Evolutionary conservation across 2,888 invertebrate species (phyloP).

Genomic region (Dioctria rufipes): DNA sequence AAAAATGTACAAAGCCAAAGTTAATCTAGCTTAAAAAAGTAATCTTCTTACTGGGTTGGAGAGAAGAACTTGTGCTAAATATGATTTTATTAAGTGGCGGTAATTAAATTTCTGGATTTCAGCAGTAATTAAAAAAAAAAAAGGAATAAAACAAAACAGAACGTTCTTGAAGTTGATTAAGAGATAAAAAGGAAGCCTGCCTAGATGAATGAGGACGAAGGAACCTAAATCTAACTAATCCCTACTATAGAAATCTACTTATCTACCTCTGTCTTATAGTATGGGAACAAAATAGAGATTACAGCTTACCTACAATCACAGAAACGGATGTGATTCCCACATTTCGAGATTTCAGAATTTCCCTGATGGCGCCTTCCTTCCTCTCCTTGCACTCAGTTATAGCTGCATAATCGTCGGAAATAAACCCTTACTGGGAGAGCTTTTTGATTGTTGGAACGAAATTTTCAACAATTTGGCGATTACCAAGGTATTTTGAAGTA

Average conservation of each 20-base stretch:
- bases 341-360: constrained; percentile 24
- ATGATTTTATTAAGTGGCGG: constrained; percentile 45
- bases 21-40: constrained; percentile 21
- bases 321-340: constrained; percentile 44
- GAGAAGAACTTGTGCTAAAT: constrained; percentile 12
- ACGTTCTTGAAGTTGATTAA: background rate
- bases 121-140: background rate
- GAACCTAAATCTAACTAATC: no score
- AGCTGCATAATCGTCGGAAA: constrained; percentile 60
- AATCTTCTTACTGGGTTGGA: constrained; percentile 33
- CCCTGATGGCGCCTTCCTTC: constrained; percentile 1
- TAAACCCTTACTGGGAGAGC: constrained; percentile 61
- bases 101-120: constrained; percentile 50
- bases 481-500: constrained; percentile 61
- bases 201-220: background rate
- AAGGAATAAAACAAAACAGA: no score
- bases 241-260: background rate
- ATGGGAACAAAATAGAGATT: constrained; percentile 17
- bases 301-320: constrained; percentile 29
- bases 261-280: constrained; percentile 9
- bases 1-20: background rate
- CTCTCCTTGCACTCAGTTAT: background rate
- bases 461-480: constrained; percentile 61
- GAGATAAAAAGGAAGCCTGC: constrained; percentile 2
- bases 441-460: constrained; percentile 63